Percentiles rank a stretch among this genome's conserved stretches.
These are phyloP conservation scores for Rhadina sibilatrix DNA, from an alignment of 2,113 vertebrate genomes.

Conservation along the genomic window DNA sequence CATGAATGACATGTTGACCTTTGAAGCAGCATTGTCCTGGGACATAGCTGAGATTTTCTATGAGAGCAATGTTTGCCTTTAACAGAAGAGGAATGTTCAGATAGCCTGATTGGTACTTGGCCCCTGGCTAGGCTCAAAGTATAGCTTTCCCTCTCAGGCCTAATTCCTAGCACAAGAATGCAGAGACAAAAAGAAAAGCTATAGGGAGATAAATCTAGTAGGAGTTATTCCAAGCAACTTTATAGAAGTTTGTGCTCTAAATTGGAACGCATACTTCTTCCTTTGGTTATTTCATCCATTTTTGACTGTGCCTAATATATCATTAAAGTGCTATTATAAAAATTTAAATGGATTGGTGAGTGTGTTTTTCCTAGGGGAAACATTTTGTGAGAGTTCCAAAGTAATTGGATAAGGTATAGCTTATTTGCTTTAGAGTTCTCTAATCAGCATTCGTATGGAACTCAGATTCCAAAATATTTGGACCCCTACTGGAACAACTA, in stretches of 20 bases:
- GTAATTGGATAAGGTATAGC: slow-evolving; percentile 12
- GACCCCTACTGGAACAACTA: background rate
- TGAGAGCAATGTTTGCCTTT: slow-evolving; percentile 34
- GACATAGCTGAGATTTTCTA: slow-evolving; percentile 37
- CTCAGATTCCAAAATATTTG: slow-evolving; percentile 34
- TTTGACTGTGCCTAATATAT: background rate
- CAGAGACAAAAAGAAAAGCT: slow-evolving; percentile 30
- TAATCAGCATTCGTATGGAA: background rate
- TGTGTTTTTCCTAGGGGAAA: background rate
- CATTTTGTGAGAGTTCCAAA: background rate
- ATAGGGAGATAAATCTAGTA: slow-evolving; percentile 30
- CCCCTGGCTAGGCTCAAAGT: slow-evolving; percentile 36
- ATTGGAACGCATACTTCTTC: background rate
- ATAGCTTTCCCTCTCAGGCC: slow-evolving; percentile 12
- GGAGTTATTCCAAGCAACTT: background rate
- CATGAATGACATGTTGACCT: slow-evolving; percentile 34
- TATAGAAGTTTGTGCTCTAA: background rate
- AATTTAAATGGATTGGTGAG: background rate
- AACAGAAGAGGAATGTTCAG: slow-evolving; percentile 48
- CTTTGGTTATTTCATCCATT: background rate
- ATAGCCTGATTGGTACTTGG: slow-evolving; percentile 10
- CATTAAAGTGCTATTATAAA: background rate
- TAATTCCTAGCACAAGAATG: slow-evolving; percentile 23
- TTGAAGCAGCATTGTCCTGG: slow-evolving; percentile 42
- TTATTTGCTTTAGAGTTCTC: slow-evolving; percentile 35